These are phyloP conservation scores for Mythimna ferrago DNA, from an alignment of 2,888 invertebrate genomes.

Conservation along the genomic window DNA sequence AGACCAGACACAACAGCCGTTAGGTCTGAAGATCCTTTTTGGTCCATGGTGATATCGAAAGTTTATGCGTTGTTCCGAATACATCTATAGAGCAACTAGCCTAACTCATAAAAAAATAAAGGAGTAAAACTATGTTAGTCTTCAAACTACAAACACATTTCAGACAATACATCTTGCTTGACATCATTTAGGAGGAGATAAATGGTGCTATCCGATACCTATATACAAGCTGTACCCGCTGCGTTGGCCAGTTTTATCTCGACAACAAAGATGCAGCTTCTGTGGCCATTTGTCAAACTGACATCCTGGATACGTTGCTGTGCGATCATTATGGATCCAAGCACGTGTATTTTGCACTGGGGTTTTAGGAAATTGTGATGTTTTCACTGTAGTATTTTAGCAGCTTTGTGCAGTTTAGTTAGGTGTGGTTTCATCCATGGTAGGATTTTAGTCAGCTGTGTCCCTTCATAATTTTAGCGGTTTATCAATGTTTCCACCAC, in stretches of 20 bases:
- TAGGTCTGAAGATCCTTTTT: too few species aligned
- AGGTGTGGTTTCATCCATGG: neutral
- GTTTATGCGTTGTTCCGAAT: too few species aligned
- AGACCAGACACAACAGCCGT: too few species aligned
- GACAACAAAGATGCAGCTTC: constrained; percentile 54
- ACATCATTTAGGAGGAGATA: constrained; percentile 56
- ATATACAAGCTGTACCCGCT: constrained; percentile 28
- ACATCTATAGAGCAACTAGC: neutral
- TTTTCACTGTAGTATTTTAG: neutral
- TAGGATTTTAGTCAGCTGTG: neutral
- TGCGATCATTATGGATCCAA: constrained; percentile 49
- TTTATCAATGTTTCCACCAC: too few species aligned
- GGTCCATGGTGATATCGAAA: too few species aligned
- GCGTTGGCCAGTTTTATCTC: constrained; percentile 60
- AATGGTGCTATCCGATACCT: constrained; percentile 45
- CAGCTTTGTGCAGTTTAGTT: neutral
- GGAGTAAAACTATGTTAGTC: neutral
- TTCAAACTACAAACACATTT: constrained; percentile 18
- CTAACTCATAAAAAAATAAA: neutral
- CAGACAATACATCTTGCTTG: constrained; percentile 49
- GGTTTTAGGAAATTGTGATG: constrained; percentile 8
- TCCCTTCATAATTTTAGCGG: too few species aligned
- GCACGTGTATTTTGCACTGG: constrained; percentile 25
- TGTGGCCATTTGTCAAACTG: constrained; percentile 59
- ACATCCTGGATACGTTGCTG: constrained; percentile 34